Conservation (phyloP, 2,797 vertebrate genomes). For the Podarcis siculus region DNA sequence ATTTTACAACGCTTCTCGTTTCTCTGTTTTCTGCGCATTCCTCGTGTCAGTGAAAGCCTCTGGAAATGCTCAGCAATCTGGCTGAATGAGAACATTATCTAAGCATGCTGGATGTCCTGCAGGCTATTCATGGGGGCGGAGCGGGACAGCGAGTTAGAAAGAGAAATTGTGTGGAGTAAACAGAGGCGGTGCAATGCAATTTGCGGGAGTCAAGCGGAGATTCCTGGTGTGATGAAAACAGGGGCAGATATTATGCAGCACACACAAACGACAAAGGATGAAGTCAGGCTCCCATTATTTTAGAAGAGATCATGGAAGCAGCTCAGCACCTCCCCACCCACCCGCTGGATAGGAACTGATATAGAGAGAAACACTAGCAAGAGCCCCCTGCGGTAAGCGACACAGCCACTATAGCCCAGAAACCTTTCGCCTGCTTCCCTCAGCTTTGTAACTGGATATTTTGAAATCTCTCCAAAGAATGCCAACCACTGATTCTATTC, state of each 20-base stretch:
- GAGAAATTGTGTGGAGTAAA: not conserved
- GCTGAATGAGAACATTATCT: not conserved
- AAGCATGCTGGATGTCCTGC: not conserved
- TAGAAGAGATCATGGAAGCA: not conserved
- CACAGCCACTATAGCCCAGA: not conserved
- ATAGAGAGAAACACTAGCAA: not conserved
- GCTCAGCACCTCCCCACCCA: not conserved
- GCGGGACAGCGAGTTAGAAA: not conserved
- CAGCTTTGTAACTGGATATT: not conserved
- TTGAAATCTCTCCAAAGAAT: not conserved
- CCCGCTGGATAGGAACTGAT: not conserved
- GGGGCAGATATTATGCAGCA: not conserved
- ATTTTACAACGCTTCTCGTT: not conserved
- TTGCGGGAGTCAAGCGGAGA: not conserved
- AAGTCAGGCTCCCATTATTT: not conserved
- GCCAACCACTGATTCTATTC: not conserved
- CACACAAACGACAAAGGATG: conserved; percentile 12
- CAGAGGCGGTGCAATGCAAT: not conserved
- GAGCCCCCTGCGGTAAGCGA: not conserved
- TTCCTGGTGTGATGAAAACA: not conserved
- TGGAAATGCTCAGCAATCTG: not conserved
- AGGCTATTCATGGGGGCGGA: not conserved
- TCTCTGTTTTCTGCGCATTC: not conserved
- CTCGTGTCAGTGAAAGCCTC: not conserved
- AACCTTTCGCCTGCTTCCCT: not conserved